These are phyloP conservation scores for Platerodrilus igneus DNA, from an alignment of 2,888 invertebrate genomes.

Conservation along the genomic window DNA sequence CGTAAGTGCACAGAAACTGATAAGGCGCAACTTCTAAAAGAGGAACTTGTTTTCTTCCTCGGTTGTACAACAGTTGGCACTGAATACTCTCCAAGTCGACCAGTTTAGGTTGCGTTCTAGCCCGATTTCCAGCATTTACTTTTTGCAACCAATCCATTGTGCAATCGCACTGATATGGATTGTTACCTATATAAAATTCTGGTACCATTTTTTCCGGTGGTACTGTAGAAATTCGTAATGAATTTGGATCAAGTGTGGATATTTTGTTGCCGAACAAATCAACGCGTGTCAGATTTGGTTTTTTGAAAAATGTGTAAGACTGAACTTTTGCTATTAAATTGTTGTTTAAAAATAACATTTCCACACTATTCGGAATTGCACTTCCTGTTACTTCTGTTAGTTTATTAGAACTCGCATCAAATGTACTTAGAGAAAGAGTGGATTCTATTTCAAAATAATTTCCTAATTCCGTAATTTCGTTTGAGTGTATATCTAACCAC, in stretches of 20 bases:
- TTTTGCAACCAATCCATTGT: conserved; percentile 88
- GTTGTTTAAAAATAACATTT: conserved; percentile 72
- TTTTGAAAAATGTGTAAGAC: conserved; percentile 82
- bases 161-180: conserved; percentile 84
- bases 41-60: conserved; percentile 68
- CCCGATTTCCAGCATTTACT: conserved; percentile 69
- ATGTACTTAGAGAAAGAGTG: conserved; percentile 69
- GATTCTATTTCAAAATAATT: conserved; percentile 83
- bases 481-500: conserved; percentile 81
- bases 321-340: conserved; percentile 79
- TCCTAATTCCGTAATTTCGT: conserved; percentile 76
- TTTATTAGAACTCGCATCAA: conserved; percentile 78
- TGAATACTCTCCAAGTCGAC: conserved; percentile 79
- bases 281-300: conserved; percentile 76
- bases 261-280: conserved; percentile 79
- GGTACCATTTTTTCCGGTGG: conserved; percentile 68
- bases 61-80: conserved; percentile 74
- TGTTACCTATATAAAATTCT: conserved; percentile 79
- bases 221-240: conserved; percentile 69
- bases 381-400: conserved; percentile 77
- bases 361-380: conserved; percentile 78
- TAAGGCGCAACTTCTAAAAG: conserved; percentile 74
- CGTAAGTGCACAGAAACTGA: conserved; percentile 81
- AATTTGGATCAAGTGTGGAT: conserved; percentile 69
- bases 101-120: conserved; percentile 73